Conservation (phyloP, 1,140 invertebrate species). For the Eufriesea mexicana region DNA sequence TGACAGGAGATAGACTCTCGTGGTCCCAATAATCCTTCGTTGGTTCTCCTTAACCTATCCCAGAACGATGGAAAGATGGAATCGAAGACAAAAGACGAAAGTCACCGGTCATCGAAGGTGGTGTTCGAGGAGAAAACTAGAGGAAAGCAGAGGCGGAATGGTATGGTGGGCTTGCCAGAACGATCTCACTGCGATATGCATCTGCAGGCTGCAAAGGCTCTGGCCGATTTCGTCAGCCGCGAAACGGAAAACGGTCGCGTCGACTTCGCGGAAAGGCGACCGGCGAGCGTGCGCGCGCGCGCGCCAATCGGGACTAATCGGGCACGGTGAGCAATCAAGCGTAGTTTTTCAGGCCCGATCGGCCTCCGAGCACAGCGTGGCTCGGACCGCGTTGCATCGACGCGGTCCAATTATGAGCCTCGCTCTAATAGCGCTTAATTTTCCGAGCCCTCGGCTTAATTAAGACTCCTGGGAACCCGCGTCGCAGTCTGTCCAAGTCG, state of each 20-base stretch:
- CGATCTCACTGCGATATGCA: neutral
- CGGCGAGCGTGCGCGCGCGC: neutral
- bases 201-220: neutral
- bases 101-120: too few relatives aligned
- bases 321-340: constrained; percentile 22
- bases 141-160: too few relatives aligned
- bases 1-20: too few relatives aligned
- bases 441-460: constrained; percentile 54
- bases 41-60: too few relatives aligned
- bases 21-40: too few relatives aligned
- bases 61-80: too few relatives aligned
- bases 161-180: neutral
- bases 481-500: constrained; percentile 2
- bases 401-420: constrained; percentile 61
- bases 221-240: neutral
- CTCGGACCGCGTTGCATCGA: constrained; percentile 20
- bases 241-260: constrained; percentile 4
- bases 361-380: neutral
- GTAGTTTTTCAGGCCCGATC: constrained; percentile 30
- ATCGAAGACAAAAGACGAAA: too few relatives aligned
- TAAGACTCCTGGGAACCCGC: constrained; percentile 55
- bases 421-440: constrained; percentile 58
- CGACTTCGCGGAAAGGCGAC: neutral
- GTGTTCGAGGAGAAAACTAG: too few relatives aligned
- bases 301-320: constrained; percentile 10